Percentiles rank a stretch among this genome's conserved stretches.
Conservation (phyloP, 2,888 invertebrate genomes). For the Eulithis prunata region DNA sequence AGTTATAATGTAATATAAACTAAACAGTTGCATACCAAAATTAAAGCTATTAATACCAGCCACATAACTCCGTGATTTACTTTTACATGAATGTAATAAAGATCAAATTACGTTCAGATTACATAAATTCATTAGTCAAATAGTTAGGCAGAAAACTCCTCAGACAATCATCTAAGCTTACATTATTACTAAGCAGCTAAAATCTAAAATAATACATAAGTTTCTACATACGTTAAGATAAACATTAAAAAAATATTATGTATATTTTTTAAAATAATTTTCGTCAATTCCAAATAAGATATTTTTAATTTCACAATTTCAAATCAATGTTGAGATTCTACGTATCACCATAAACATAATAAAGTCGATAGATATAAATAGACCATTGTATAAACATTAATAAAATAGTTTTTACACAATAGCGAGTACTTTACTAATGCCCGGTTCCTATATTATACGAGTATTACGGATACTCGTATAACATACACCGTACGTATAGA, state of each 20-base stretch:
- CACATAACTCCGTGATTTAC: slow-evolving; percentile 34
- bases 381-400: slow-evolving; percentile 55
- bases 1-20: slow-evolving; percentile 16
- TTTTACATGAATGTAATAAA: slow-evolving; percentile 29
- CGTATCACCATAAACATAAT: slow-evolving; percentile 46
- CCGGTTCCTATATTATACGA: too few species aligned
- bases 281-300: slow-evolving; percentile 74
- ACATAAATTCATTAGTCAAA: slow-evolving; percentile 27
- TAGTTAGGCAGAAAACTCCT: slow-evolving; percentile 31
- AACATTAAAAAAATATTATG: slow-evolving; percentile 76
- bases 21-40: slow-evolving; percentile 35
- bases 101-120: slow-evolving; percentile 20
- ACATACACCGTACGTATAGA: too few species aligned
- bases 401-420: slow-evolving; percentile 66
- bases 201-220: slow-evolving; percentile 36
- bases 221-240: slow-evolving; percentile 55
- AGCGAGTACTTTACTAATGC: slow-evolving; percentile 41
- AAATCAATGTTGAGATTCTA: slow-evolving; percentile 58
- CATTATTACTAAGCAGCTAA: slow-evolving; percentile 39
- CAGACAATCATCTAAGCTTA: slow-evolving; percentile 31
- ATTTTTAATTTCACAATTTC: slow-evolving; percentile 49
- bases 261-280: slow-evolving; percentile 53
- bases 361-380: slow-evolving; percentile 38
- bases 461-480: too few species aligned
- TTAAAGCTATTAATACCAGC: slow-evolving; percentile 41